Percentiles rank a stretch among this genome's conserved stretches.
These are phyloP conservation scores for Incurvaria masculella DNA, from an alignment of 2,888 invertebrate genomes.

Conservation along the genomic window DNA sequence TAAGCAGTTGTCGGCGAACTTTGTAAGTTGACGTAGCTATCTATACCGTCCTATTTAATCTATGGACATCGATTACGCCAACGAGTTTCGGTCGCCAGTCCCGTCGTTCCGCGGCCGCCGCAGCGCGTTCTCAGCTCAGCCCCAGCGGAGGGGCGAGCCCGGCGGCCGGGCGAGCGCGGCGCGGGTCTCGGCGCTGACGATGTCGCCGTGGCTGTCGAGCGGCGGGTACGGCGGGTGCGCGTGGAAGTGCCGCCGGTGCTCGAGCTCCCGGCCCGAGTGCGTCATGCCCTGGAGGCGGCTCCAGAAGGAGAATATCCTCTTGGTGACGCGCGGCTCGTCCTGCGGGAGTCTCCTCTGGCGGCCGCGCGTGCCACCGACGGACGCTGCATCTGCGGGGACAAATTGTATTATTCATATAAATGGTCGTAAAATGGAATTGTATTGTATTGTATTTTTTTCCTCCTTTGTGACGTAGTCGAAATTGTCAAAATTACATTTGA, in stretches of 20 bases:
- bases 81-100: no score
- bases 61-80: no score
- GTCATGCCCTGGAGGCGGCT: constrained; percentile 43
- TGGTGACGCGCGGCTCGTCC: constrained; percentile 30
- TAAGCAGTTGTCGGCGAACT: no score
- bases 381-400: no score
- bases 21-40: no score
- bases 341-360: constrained; percentile 8
- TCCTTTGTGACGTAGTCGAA: no score
- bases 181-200: constrained; percentile 42
- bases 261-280: constrained; percentile 42
- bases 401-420: no score
- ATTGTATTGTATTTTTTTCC: no score
- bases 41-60: no score
- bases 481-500: no score
- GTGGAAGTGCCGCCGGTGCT: constrained; percentile 40
- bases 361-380: no score
- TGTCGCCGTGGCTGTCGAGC: constrained; percentile 26
- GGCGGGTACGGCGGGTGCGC: constrained; percentile 36
- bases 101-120: constrained; percentile 7
- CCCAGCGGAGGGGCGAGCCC: constrained; percentile 48
- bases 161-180: constrained; percentile 41
- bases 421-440: no score
- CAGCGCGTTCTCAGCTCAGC: constrained; percentile 24
- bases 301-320: constrained; percentile 46